phyloP scores from a whole-genome alignment of 2,113 vertebrate species.

The Saimiri boliviensis region DNA sequence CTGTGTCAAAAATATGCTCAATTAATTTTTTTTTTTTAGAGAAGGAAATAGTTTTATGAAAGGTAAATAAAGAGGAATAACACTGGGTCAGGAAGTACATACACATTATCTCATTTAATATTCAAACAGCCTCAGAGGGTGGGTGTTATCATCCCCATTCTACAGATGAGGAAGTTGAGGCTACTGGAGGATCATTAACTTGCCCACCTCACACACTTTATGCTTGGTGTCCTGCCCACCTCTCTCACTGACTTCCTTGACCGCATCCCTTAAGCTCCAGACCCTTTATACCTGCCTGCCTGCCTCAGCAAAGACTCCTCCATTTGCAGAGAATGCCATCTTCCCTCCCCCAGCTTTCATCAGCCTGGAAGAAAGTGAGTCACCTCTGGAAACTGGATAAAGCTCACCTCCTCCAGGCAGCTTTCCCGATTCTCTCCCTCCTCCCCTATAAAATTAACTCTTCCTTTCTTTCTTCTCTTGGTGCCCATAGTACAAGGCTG shows the following conservation, averaged over 20 bases:
- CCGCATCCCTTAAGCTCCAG: neutral
- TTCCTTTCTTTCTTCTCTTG: neutral
- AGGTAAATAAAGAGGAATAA: neutral
- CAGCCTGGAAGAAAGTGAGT: neutral
- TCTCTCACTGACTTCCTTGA: neutral
- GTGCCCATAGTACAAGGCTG: neutral
- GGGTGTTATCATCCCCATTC: neutral
- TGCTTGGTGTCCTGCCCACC: neutral
- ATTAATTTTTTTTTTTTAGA: constrained; percentile 41
- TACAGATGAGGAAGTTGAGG: neutral
- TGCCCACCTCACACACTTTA: neutral
- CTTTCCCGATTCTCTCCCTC: neutral
- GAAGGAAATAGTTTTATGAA: constrained; percentile 58
- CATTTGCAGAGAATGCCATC: neutral
- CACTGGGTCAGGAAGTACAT: neutral
- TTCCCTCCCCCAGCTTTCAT: neutral
- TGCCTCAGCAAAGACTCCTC: neutral
- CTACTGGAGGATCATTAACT: neutral
- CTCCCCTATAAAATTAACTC: neutral
- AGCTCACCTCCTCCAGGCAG: neutral
- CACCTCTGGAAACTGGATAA: neutral
- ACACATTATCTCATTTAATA: neutral
- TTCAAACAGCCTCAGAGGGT: neutral
- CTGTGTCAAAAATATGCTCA: constrained; percentile 43
- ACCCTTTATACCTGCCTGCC: neutral